phyloP scores from a whole-genome alignment of 1,140 invertebrate species.

The Rhynchophorus ferrugineus region DNA sequence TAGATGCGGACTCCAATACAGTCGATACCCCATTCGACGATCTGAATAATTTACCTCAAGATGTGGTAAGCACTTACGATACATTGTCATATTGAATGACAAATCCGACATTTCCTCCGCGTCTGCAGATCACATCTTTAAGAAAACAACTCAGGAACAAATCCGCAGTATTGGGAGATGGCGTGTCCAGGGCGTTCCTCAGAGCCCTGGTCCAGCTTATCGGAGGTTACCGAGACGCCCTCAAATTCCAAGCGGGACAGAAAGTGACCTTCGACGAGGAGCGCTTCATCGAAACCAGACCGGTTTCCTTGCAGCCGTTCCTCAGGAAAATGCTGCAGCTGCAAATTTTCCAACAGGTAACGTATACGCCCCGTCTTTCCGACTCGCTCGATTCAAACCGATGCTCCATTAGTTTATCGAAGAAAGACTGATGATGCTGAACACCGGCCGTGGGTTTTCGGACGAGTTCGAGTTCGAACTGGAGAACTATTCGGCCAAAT shows the following conservation, averaged over 20 bases:
- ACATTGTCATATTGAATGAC: constrained; percentile 2
- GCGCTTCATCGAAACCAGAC: constrained; percentile 75
- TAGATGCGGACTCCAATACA: constrained; percentile 83
- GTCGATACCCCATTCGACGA: constrained; percentile 84
- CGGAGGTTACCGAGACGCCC: constrained; percentile 86
- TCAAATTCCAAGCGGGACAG: constrained; percentile 71
- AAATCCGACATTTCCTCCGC: neutral
- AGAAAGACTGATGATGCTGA: constrained; percentile 81
- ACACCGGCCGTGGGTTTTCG: constrained; percentile 80
- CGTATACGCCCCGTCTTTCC: neutral
- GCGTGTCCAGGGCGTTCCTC: constrained; percentile 84
- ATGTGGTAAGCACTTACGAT: constrained; percentile 56
- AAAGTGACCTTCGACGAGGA: constrained; percentile 81
- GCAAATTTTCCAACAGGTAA: constrained; percentile 90
- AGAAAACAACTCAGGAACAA: constrained; percentile 65
- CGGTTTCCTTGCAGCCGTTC: constrained; percentile 77
- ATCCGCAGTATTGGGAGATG: constrained; percentile 70
- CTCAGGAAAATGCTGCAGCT: constrained; percentile 82
- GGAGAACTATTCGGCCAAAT: constrained; percentile 76
- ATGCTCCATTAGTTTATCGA: constrained; percentile 95
- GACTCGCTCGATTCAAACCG: too few relatives aligned
- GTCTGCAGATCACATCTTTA: constrained; percentile 54
- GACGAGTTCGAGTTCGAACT: constrained; percentile 93
- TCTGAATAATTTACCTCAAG: constrained; percentile 72
- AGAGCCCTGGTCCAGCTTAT: constrained; percentile 84